Conservation (phyloP, 2,888 invertebrate species). For the Cheilosia vulpina region DNA sequence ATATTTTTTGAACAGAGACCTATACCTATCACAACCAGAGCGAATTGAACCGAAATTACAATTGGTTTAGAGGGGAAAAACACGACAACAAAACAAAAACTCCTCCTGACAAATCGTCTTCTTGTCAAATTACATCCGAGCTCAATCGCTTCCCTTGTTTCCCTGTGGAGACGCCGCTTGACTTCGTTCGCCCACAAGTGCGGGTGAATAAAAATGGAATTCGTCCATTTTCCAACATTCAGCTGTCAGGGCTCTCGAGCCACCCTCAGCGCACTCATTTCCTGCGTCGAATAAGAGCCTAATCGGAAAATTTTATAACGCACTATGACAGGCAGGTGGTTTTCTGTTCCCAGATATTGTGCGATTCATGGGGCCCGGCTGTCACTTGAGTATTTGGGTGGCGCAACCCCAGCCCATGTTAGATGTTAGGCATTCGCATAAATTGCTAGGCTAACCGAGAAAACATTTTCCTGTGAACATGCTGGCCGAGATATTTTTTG, state of each 20-base stretch:
- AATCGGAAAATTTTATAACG: conserved; percentile 38
- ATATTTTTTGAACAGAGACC: background rate
- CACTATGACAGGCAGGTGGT: conserved; percentile 33
- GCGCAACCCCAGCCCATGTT: background rate
- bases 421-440: conserved; percentile 14
- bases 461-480: conserved; percentile 37
- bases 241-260: background rate
- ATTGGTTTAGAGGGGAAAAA: background rate
- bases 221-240: background rate
- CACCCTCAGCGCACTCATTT: background rate
- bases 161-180: conserved; percentile 25
- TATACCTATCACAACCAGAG: background rate
- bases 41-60: background rate
- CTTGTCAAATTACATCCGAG: conserved; percentile 35
- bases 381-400: conserved; percentile 6
- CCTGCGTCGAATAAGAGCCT: conserved; percentile 20
- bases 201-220: background rate
- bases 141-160: conserved; percentile 15
- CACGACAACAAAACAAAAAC: background rate
- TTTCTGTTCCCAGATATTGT: background rate
- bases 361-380: background rate
- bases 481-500: conserved; percentile 28
- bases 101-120: conserved; percentile 42
- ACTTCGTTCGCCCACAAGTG: background rate
- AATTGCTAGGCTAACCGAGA: conserved; percentile 37